These are phyloP conservation scores for Scaptomyza hsui DNA, from an alignment of 1,140 invertebrate species.

Conservation along the genomic window DNA sequence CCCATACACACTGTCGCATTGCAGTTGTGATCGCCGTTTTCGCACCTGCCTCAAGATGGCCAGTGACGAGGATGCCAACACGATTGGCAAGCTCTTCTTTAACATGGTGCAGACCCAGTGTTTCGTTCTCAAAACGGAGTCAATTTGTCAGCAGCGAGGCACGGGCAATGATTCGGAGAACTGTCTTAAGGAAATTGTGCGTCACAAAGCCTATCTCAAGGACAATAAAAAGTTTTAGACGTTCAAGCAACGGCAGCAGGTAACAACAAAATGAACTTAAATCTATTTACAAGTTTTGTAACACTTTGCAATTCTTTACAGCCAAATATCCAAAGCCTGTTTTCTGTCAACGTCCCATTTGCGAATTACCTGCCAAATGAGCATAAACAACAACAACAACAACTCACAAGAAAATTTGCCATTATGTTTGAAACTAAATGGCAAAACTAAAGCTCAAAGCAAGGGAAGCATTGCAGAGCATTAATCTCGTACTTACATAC, in stretches of 20 bases:
- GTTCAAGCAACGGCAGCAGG: slow-evolving; percentile 4
- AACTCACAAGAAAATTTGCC: slow-evolving; percentile 13
- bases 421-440: slow-evolving; percentile 57
- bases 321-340: neutral
- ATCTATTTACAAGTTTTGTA: neutral
- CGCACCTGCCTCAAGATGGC: slow-evolving; percentile 95
- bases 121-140: slow-evolving; percentile 92
- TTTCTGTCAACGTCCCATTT: slow-evolving; percentile 1
- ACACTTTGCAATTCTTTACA: neutral
- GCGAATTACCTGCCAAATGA: slow-evolving; percentile 32
- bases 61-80: slow-evolving; percentile 91
- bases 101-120: slow-evolving; percentile 96
- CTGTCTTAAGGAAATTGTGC: slow-evolving; percentile 88
- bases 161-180: slow-evolving; percentile 91
- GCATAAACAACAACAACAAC: slow-evolving; percentile 4
- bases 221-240: slow-evolving; percentile 89
- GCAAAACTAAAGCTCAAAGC: slow-evolving; percentile 8
- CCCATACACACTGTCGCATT: slow-evolving; percentile 93
- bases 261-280: neutral
- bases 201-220: slow-evolving; percentile 90
- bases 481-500: slow-evolving; percentile 22
- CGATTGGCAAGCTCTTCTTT: slow-evolving; percentile 97
- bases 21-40: slow-evolving; percentile 94
- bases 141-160: slow-evolving; percentile 89
- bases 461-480: slow-evolving; percentile 22